phyloP scores from a whole-genome alignment of 2,888 invertebrate genomes.

The Apamea sordens region DNA sequence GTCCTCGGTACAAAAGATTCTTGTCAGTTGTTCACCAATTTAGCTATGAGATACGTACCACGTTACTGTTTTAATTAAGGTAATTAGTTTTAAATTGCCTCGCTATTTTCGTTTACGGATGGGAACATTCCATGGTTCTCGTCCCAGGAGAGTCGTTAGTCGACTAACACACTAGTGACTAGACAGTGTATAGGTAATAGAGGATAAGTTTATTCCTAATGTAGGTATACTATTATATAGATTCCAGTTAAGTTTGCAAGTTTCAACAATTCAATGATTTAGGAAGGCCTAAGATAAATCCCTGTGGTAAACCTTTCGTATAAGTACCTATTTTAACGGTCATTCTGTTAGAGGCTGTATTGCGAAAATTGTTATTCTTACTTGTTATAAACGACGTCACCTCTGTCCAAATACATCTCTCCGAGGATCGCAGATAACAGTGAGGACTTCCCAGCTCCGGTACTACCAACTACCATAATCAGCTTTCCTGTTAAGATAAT shows the following conservation, averaged over 20 bases:
- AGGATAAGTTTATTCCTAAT: neutral
- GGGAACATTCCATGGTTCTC: conserved; percentile 38
- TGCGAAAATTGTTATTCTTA: conserved; percentile 75
- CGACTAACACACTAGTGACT: conserved; percentile 16
- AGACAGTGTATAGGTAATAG: neutral
- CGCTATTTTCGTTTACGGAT: conserved; percentile 40
- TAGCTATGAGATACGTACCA: conserved; percentile 36
- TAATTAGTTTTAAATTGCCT: conserved; percentile 52
- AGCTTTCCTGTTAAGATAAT: conserved; percentile 88
- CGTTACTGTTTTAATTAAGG: conserved; percentile 50
- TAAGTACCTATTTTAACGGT: neutral
- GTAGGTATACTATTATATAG: neutral
- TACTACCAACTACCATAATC: conserved; percentile 94
- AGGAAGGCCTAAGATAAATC: conserved; percentile 3
- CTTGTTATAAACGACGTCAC: conserved; percentile 92
- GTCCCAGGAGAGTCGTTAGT: conserved; percentile 15
- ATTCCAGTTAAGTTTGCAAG: neutral
- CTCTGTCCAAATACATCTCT: conserved; percentile 93
- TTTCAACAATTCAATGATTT: neutral
- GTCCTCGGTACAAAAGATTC: conserved; percentile 12
- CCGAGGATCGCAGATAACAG: conserved; percentile 94
- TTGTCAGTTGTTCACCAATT: conserved; percentile 33
- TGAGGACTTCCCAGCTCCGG: conserved; percentile 95
- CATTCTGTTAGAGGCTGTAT: neutral
- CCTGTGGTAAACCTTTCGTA: neutral